phyloP scores from a whole-genome alignment of 2,888 invertebrate species.

The Kuschelorhynchus macadamiae region DNA sequence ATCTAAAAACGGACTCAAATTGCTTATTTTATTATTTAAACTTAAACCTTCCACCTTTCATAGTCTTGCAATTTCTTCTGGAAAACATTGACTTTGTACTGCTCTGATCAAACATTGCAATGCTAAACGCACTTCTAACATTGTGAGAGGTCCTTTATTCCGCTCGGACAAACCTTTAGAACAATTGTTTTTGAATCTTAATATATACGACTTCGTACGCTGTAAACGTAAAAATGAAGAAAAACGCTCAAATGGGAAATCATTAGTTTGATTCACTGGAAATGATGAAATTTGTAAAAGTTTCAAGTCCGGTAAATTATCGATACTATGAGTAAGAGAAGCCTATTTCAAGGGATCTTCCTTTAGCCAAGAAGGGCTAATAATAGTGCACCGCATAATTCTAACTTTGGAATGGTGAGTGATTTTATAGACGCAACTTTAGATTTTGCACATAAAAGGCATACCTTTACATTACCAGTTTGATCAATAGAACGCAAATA shows the following conservation, averaged over 20 bases:
- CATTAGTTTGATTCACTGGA: background rate
- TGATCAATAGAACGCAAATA: slow-evolving; percentile 5
- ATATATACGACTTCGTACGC: background rate
- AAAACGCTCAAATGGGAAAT: slow-evolving; percentile 16
- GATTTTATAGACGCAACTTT: slow-evolving; percentile 51
- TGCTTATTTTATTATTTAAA: background rate
- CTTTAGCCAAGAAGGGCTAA: background rate
- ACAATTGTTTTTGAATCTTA: slow-evolving; percentile 11
- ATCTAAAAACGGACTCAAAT: slow-evolving; percentile 49
- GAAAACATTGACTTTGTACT: slow-evolving; percentile 7
- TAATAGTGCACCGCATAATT: slow-evolving; percentile 48
- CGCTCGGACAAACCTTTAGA: background rate
- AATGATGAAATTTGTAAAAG: background rate
- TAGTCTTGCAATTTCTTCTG: background rate
- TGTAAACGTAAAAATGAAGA: slow-evolving; percentile 13
- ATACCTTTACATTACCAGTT: background rate
- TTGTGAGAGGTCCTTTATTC: background rate
- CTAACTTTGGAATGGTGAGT: slow-evolving; percentile 49
- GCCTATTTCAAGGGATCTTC: background rate
- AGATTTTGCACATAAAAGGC: slow-evolving; percentile 19
- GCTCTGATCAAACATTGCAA: background rate
- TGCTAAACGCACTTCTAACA: background rate
- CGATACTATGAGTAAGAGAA: background rate
- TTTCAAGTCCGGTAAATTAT: background rate
- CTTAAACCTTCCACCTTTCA: background rate